A percentile compares a stretch with the other conserved stretches of the same genome.
Conservation (phyloP, 2,113 vertebrate genomes). For the Gopherus evgoodei region DNA sequence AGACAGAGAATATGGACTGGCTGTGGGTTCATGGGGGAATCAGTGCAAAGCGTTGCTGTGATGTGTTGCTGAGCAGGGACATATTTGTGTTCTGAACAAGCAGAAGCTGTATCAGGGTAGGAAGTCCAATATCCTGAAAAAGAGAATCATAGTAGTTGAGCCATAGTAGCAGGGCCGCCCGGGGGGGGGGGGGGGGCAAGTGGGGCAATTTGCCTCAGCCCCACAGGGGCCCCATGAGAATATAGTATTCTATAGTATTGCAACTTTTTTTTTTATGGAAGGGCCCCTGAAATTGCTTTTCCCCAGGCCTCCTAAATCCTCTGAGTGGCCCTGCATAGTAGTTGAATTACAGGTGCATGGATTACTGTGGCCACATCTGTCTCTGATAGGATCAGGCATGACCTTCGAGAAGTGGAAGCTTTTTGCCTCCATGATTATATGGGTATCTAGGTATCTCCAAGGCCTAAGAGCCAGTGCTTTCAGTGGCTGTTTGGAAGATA, state of each 20-base stretch:
- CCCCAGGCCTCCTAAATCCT: too few species aligned
- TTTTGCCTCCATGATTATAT: not conserved
- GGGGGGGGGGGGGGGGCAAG: too few species aligned
- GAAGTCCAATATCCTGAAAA: too few species aligned
- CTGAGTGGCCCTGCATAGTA: too few species aligned
- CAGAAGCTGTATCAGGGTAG: not conserved
- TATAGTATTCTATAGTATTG: too few species aligned
- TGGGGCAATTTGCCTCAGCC: too few species aligned
- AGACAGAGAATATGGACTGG: not conserved
- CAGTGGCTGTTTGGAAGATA: not conserved
- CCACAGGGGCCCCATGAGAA: too few species aligned
- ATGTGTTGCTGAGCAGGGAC: not conserved
- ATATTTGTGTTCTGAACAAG: not conserved
- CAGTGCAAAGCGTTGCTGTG: not conserved
- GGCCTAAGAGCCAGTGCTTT: not conserved
- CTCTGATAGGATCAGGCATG: accelerated
- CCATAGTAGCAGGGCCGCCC: not conserved
- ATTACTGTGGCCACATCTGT: not conserved
- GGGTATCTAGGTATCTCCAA: not conserved
- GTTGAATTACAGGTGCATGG: not conserved
- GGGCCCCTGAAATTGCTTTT: too few species aligned
- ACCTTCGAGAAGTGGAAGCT: not conserved
- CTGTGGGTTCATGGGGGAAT: not conserved
- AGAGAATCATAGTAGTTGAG: not conserved
- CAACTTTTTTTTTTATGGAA: too few species aligned